A percentile compares a stretch with the other conserved stretches of the same genome.
Conservation (phyloP, 2,113 vertebrate genomes). For the Cnemophilus loriae region DNA sequence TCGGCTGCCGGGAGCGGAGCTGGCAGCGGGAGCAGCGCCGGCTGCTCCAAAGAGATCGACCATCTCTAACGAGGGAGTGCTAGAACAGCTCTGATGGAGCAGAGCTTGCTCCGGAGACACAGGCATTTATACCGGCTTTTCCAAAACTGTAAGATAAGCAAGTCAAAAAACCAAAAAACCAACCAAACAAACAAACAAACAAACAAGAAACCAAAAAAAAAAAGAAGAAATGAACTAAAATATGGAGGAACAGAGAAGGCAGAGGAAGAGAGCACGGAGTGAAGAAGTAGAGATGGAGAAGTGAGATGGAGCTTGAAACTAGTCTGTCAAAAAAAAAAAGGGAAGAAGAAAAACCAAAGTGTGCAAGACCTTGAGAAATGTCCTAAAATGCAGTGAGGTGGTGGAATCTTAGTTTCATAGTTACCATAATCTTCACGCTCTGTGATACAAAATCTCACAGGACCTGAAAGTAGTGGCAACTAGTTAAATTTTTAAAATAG, state of each 20-base stretch:
- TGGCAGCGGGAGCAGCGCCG: neutral
- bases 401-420: neutral
- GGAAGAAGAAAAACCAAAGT: neutral
- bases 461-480: neutral
- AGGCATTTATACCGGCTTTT: fast-evolving
- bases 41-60: fast-evolving
- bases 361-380: neutral
- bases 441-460: neutral
- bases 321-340: neutral
- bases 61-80: fast-evolving
- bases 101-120: fast-evolving
- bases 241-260: neutral
- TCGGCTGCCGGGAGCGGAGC: neutral
- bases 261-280: neutral
- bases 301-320: neutral
- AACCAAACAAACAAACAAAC: neutral
- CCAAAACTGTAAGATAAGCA: neutral
- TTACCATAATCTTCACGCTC: neutral
- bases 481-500: neutral
- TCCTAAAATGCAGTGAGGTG: neutral
- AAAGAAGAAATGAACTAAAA: too few species aligned
- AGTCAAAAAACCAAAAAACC: neutral
- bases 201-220: neutral
- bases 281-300: neutral
- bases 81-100: neutral